Conservation (phyloP, 2,888 invertebrate genomes). For the Omphaloscelis lunosa region DNA sequence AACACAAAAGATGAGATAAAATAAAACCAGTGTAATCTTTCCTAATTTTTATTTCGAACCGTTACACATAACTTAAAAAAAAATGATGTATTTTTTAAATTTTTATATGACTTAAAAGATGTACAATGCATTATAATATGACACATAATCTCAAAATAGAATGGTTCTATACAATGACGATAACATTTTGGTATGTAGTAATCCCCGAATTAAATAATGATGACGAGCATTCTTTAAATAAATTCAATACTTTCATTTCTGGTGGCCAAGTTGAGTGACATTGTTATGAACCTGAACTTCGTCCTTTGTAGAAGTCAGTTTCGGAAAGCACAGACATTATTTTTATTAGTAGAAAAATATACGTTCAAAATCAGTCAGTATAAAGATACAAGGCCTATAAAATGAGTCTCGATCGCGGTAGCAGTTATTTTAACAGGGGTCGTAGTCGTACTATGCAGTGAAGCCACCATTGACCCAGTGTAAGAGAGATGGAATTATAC, state of each 20-base stretch:
- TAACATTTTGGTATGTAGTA: constrained; percentile 73
- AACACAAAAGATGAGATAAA: background rate
- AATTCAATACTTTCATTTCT: constrained; percentile 59
- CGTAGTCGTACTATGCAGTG: too few relatives aligned
- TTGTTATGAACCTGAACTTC: background rate
- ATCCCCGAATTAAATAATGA: constrained; percentile 57
- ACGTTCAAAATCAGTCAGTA: background rate
- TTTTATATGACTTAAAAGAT: constrained; percentile 61
- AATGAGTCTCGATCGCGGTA: background rate
- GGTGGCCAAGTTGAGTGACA: constrained; percentile 45
- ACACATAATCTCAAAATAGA: constrained; percentile 87
- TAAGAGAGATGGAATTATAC: constrained; percentile 1
- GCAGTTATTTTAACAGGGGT: background rate
- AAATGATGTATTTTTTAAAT: constrained; percentile 64
- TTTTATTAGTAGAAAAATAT: background rate
- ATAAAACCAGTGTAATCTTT: constrained; percentile 68
- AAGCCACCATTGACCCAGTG: background rate
- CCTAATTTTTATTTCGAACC: constrained; percentile 85
- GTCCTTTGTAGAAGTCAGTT: background rate
- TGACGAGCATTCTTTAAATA: constrained; percentile 52
- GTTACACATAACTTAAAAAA: constrained; percentile 86
- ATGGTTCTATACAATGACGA: constrained; percentile 80
- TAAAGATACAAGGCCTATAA: background rate
- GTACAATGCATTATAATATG: constrained; percentile 75
- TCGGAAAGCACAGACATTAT: too few relatives aligned